These are phyloP conservation scores for Tetragonula clypearis DNA, from an alignment of 1,140 invertebrate genomes.

Conservation along the genomic window DNA sequence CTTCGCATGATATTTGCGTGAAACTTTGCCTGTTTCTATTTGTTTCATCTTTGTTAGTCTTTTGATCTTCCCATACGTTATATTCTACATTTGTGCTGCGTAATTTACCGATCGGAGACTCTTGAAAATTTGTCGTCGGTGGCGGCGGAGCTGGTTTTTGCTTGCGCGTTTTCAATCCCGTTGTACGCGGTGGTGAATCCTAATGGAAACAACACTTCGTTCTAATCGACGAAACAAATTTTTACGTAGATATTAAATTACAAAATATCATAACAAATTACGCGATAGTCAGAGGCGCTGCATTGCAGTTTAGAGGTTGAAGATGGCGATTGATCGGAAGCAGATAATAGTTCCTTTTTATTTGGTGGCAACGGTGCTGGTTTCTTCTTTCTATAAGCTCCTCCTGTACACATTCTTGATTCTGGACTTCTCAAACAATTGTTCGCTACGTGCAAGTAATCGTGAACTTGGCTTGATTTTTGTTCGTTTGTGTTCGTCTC, in stretches of 20 bases:
- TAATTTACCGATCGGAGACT: conserved; percentile 61
- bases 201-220: conserved; percentile 43
- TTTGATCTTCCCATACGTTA: conserved; percentile 80
- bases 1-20: conserved; percentile 40
- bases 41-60: conserved; percentile 83
- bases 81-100: conserved; percentile 40
- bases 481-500: conserved; percentile 49
- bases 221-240: neutral
- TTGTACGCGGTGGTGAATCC: conserved; percentile 73
- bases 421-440: conserved; percentile 76
- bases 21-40: conserved; percentile 83
- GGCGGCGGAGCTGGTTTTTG: conserved; percentile 83
- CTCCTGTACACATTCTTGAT: conserved; percentile 71
- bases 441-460: conserved; percentile 72
- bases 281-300: neutral
- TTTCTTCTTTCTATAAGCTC: conserved; percentile 84
- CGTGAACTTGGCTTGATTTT: conserved; percentile 65
- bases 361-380: conserved; percentile 86
- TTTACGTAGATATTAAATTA: neutral
- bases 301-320: neutral
- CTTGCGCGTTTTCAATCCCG: conserved; percentile 78
- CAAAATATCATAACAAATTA: neutral
- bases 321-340: conserved; percentile 30
- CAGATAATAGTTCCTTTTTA: conserved; percentile 61
- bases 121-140: conserved; percentile 71